Base-by-base conservation (phyloP, 2,113 vertebrate species). In the Hepsetus odoe region DNA sequence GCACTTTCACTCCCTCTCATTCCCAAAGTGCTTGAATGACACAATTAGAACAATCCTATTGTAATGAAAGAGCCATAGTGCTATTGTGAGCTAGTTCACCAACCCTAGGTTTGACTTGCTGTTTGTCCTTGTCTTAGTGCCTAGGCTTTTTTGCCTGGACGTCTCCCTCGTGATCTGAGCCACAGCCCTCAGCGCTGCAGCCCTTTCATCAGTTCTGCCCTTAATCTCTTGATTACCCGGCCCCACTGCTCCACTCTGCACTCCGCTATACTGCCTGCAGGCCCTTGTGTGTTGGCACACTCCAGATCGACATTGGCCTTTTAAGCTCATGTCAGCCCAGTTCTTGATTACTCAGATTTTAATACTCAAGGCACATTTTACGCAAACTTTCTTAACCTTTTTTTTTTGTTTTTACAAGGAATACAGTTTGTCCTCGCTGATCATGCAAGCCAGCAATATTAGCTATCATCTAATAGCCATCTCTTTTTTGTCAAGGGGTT, bases 221-320 rank as follows among this genome's bases (percentile, higher is more conserved):
- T 82, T 82, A 77, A 77, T 82, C 75, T 77, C 69, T 73, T 40
- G 64, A 77, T 74, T 82, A 79, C 71, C 76, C 59, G 30, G 51
- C 35, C 56, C 38, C 76, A 51, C 61, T 69, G 76, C 75, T 78
- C 32, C 59, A 26, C 42, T 68, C 72, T 44, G 33, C 74, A 38
- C 53, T 84, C 72, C 65, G 5, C 38, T 20, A 14, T 10, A 2
- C 64, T 38, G 30, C 66, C 70, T 13, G n/a, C 55, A 69, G 22
- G 53, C 51, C 76, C 65, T 44, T 58, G 55, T 69, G 71, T 68
- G 18, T 35, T 79, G 77, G 67, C 58, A 73, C 64, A 55, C 18
- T 58, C 33, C 30, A 35, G 40, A 53, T 18, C 56, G 46, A 56
- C 62, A 49, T 33, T 56, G 6, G 6, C 55, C 24, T 56, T 59